phyloP scores from a whole-genome alignment of 2,888 invertebrate genomes.

The Gasteruption jaculator region DNA sequence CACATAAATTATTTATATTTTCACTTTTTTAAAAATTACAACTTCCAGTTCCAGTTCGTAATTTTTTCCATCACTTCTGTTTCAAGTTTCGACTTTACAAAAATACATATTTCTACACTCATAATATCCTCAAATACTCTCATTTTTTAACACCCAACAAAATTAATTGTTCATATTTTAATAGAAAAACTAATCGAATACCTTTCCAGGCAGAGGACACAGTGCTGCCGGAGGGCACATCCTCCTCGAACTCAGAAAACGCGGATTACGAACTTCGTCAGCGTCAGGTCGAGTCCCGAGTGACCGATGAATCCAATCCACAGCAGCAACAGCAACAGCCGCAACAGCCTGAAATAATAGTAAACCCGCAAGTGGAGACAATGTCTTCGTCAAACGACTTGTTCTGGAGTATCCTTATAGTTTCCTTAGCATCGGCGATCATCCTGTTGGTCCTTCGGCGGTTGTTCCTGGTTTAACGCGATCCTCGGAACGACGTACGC shows the following conservation, averaged over 20 bases:
- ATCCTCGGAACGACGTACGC: too few relatives aligned
- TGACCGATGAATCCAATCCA: conserved; percentile 17
- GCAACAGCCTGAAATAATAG: conserved; percentile 44
- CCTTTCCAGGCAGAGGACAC: conserved; percentile 38
- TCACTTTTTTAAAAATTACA: too few relatives aligned
- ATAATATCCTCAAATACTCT: too few relatives aligned
- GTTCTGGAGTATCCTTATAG: conserved; percentile 54
- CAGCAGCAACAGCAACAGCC: conserved; percentile 31
- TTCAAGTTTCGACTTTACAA: too few relatives aligned
- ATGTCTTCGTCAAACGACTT: conserved; percentile 52
- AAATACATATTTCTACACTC: too few relatives aligned
- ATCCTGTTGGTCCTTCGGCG: conserved; percentile 53
- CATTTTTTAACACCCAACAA: conserved; percentile 8
- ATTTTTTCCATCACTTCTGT: too few relatives aligned
- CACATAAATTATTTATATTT: too few relatives aligned
- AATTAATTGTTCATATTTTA: conserved; percentile 5
- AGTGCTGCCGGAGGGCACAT: conserved; percentile 28
- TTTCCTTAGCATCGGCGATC: conserved; percentile 52
- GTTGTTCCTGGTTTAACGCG: conserved; percentile 51
- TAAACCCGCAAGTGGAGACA: conserved; percentile 38
- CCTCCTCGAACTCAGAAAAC: conserved; percentile 22
- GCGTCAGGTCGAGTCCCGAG: conserved; percentile 30
- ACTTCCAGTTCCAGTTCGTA: too few relatives aligned
- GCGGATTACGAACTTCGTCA: conserved; percentile 36
- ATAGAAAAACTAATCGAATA: conserved; percentile 12